Percentiles rank a stretch among this genome's conserved stretches.
Evolutionary conservation across 2,113 vertebrate genomes (phyloP).

Genomic region (Laticauda colubrina): DNA sequence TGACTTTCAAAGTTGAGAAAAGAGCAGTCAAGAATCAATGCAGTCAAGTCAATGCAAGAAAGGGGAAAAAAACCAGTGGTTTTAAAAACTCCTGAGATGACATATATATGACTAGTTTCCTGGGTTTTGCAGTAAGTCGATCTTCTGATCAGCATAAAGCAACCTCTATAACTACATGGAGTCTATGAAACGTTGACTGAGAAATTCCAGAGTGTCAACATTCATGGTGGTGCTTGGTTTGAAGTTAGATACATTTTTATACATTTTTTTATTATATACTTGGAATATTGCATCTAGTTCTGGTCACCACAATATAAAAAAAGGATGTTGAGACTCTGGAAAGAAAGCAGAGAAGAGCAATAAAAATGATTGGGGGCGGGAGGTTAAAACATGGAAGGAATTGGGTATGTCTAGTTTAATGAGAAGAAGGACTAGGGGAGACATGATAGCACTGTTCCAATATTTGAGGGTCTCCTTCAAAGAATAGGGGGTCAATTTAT

Average conservation of each 20-base stretch:
- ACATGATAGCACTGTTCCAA: background rate
- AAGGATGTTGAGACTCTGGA: too few relatives aligned
- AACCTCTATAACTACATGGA: background rate
- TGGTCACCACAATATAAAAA: too few relatives aligned
- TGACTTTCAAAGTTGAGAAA: background rate
- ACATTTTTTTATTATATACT: too few relatives aligned
- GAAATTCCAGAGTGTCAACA: background rate
- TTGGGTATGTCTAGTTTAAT: background rate
- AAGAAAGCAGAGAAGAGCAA: too few relatives aligned
- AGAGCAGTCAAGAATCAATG: background rate
- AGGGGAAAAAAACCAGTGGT: background rate
- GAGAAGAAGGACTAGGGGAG: background rate
- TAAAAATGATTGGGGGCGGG: background rate
- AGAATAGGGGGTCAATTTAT: background rate
- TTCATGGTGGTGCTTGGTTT: background rate
- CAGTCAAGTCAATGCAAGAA: background rate
- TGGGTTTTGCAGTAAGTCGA: background rate
- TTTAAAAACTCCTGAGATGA: background rate
- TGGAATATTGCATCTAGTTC: too few relatives aligned
- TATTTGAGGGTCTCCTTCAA: background rate
- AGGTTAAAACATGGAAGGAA: background rate
- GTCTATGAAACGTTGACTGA: background rate
- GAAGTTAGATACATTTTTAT: background rate
- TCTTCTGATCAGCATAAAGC: background rate
- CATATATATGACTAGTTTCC: background rate